Evolutionary conservation across 2,113 vertebrate genomes (phyloP).

Genomic region (Oostethus manadensis): DNA sequence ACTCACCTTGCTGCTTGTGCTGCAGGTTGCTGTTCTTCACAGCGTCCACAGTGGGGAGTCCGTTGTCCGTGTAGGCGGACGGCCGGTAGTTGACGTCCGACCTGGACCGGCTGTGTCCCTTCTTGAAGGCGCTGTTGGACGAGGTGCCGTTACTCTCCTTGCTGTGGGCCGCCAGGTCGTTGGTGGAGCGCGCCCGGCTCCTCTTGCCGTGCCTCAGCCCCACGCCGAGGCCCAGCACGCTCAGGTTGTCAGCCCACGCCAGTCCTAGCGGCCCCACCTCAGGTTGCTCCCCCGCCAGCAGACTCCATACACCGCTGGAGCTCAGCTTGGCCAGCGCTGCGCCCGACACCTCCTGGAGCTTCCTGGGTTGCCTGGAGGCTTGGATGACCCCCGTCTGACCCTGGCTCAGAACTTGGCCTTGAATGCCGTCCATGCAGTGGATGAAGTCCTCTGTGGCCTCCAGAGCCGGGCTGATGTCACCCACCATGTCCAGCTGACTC

Average conservation of each 20-base stretch:
- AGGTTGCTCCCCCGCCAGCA: constrained; percentile 77
- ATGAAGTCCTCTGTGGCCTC: constrained; percentile 95
- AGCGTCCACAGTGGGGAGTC: constrained; percentile 65
- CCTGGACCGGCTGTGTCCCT: constrained; percentile 85
- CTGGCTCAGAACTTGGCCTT: constrained; percentile 65
- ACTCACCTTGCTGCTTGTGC: constrained; percentile 80
- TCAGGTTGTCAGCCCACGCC: constrained; percentile 81
- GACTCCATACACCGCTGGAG: constrained; percentile 79
- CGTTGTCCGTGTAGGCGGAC: constrained; percentile 68
- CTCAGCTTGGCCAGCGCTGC: constrained; percentile 65
- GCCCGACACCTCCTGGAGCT: constrained; percentile 74
- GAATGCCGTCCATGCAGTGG: constrained; percentile 79
- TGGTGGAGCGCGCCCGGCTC: constrained; percentile 86
- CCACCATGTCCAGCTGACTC: constrained; percentile 85
- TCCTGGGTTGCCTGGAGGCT: constrained; percentile 36
- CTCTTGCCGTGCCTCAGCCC: constrained; percentile 78
- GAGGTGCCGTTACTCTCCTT: constrained; percentile 70
- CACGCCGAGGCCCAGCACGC: constrained; percentile 70
- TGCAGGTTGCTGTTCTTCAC: constrained; percentile 76
- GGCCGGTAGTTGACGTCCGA: constrained; percentile 78
- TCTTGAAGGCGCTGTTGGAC: constrained; percentile 73
- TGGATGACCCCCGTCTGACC: constrained; percentile 16
- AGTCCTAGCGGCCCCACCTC: constrained; percentile 75
- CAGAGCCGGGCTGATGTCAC: constrained; percentile 92
- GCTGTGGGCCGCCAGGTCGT: constrained; percentile 80